Percentiles rank a stretch among this genome's conserved stretches.
Conservation (phyloP, 2,888 invertebrate genomes). For the Drosophila fulvimacula region DNA sequence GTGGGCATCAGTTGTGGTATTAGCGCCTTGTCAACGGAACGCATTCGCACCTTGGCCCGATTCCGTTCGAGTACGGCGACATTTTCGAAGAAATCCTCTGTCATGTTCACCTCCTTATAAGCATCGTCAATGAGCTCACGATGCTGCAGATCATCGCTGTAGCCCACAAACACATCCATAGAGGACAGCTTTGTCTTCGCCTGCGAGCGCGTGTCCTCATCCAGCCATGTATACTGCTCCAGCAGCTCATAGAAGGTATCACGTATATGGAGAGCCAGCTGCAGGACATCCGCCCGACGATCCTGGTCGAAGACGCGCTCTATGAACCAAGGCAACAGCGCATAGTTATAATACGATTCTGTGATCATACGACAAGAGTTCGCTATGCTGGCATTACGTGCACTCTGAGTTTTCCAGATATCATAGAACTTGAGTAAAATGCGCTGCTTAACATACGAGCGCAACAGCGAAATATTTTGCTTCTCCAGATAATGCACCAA, state of each 20-base stretch:
- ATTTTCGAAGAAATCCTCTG: constrained; percentile 70
- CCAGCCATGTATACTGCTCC: constrained; percentile 78
- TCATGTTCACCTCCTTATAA: constrained; percentile 67
- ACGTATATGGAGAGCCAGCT: constrained; percentile 69
- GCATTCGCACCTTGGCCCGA: constrained; percentile 61
- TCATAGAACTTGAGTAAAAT: constrained; percentile 74
- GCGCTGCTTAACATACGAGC: constrained; percentile 73
- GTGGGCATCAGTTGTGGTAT: constrained; percentile 79
- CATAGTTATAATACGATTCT: constrained; percentile 74
- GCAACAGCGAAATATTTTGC: constrained; percentile 33
- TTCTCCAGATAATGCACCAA: constrained; percentile 67
- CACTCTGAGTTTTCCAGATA: constrained; percentile 65
- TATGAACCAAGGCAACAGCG: constrained; percentile 82
- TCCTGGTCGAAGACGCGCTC: constrained; percentile 73
- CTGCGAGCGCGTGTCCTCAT: constrained; percentile 78
- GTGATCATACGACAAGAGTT: constrained; percentile 73
- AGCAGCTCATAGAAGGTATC: constrained; percentile 76
- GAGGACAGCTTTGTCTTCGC: constrained; percentile 78
- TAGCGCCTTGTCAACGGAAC: constrained; percentile 74
- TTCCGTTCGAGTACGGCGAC: constrained; percentile 68
- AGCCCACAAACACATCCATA: constrained; percentile 81
- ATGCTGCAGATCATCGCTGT: constrained; percentile 77
- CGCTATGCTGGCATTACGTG: constrained; percentile 45
- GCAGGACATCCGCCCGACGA: constrained; percentile 73
- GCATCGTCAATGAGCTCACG: constrained; percentile 62